phyloP scores from a whole-genome alignment of 2,113 vertebrate genomes.

The Catagonus wagneri region DNA sequence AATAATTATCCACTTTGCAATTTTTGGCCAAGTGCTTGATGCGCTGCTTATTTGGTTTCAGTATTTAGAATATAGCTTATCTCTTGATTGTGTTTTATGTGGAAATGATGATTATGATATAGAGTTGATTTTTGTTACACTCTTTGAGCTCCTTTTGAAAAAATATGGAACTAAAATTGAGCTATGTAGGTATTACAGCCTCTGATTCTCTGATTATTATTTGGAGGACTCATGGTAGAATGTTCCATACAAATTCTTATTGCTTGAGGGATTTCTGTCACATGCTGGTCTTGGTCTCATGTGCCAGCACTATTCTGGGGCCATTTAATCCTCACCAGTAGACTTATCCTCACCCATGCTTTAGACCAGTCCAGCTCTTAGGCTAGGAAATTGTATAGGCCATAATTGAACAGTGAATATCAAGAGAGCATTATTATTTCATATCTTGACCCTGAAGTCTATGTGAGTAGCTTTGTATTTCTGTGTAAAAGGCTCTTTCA shows the following conservation, averaged over 20 bases:
- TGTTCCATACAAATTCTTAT: background rate
- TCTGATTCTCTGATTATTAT: background rate
- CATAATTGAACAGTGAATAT: background rate
- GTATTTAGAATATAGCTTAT: background rate
- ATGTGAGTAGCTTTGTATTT: background rate
- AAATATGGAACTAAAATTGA: background rate
- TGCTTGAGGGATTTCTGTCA: background rate
- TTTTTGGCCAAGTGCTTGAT: background rate
- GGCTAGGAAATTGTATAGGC: background rate
- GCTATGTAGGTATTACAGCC: background rate
- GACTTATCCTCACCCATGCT: background rate
- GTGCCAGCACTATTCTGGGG: background rate
- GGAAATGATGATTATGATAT: background rate
- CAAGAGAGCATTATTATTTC: too few species aligned
- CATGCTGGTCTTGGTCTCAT: background rate
- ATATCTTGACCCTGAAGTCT: background rate
- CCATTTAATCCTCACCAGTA: background rate
- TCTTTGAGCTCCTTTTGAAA: background rate
- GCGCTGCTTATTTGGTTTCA: background rate
- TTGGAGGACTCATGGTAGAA: background rate
- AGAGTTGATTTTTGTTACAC: background rate
- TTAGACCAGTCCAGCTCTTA: background rate
- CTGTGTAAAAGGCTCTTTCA: background rate
- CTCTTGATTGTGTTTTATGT: background rate
- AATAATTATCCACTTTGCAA: background rate